These are phyloP conservation scores for Eremobia ochroleuca DNA, from an alignment of 2,888 invertebrate species.

Conservation along the genomic window DNA sequence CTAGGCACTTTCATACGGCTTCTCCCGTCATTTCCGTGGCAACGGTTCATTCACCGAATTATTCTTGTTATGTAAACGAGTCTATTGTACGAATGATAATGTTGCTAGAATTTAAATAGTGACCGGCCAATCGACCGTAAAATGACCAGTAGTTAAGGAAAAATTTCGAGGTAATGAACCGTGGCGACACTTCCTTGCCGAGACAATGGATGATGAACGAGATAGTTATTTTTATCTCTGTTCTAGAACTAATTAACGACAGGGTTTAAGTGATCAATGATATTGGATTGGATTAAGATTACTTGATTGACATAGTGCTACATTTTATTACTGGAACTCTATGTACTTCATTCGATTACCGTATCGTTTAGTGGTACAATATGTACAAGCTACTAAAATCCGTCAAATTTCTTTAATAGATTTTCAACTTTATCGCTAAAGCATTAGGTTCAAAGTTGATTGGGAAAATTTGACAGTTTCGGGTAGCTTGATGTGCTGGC, in stretches of 20 bases:
- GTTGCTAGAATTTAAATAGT: conserved; percentile 64
- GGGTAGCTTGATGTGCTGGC: too few species aligned
- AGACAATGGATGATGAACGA: conserved; percentile 36
- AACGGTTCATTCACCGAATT: conserved; percentile 70
- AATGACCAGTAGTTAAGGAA: conserved; percentile 54
- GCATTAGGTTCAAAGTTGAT: too few species aligned
- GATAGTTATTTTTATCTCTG: conserved; percentile 7
- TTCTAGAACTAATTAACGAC: not conserved
- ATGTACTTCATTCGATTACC: conserved; percentile 22
- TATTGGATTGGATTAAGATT: conserved; percentile 14
- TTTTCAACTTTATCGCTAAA: too few species aligned
- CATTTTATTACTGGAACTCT: conserved; percentile 8
- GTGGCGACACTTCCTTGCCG: conserved; percentile 51
- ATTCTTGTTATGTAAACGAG: conserved; percentile 66
- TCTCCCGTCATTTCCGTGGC: conserved; percentile 58
- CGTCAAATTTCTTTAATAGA: too few species aligned
- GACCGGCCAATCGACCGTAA: conserved; percentile 58
- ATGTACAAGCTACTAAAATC: too few species aligned
- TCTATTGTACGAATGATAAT: conserved; percentile 63
- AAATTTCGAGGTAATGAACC: conserved; percentile 44
- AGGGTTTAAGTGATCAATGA: conserved; percentile 8
- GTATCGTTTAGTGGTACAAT: conserved; percentile 9
- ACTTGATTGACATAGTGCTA: conserved; percentile 13
- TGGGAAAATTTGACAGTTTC: too few species aligned
- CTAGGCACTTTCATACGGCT: conserved; percentile 65